phyloP scores from a whole-genome alignment of 2,113 vertebrate genomes.

The Sarotherodon lohbergeri region DNA sequence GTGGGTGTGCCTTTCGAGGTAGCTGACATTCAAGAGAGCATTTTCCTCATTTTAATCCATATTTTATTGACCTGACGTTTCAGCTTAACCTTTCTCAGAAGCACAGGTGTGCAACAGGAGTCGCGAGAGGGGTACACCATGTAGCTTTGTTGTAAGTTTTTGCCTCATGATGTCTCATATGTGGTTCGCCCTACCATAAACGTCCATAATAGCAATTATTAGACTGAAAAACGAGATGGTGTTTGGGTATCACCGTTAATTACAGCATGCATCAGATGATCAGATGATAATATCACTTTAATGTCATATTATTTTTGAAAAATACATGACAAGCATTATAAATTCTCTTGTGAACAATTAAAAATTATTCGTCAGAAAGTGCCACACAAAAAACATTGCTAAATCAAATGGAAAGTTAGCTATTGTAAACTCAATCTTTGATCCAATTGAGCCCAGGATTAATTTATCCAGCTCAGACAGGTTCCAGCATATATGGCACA shows the following conservation, averaged over 20 bases:
- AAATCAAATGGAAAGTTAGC: not conserved
- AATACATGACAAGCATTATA: not conserved
- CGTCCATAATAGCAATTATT: not conserved
- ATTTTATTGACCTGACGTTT: not conserved
- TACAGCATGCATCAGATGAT: not conserved
- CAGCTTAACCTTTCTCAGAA: not conserved
- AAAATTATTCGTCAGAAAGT: not conserved
- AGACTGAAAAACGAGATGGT: not conserved
- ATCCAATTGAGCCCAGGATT: not conserved
- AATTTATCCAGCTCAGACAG: not conserved
- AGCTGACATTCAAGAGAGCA: not conserved
- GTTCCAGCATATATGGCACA: not conserved
- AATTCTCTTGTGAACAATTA: not conserved
- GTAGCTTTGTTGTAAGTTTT: not conserved
- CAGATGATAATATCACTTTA: not conserved
- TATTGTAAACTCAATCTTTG: not conserved
- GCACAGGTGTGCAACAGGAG: constrained; percentile 12
- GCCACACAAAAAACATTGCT: not conserved
- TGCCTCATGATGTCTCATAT: not conserved
- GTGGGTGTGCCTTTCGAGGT: not conserved
- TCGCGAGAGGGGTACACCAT: not conserved
- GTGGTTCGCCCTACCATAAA: not conserved
- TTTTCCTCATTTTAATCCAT: not conserved
- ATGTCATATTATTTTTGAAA: not conserved
- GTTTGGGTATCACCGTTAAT: not conserved